Conservation (phyloP, 1,140 invertebrate species). For the Dinothrombium tinctorium region DNA sequence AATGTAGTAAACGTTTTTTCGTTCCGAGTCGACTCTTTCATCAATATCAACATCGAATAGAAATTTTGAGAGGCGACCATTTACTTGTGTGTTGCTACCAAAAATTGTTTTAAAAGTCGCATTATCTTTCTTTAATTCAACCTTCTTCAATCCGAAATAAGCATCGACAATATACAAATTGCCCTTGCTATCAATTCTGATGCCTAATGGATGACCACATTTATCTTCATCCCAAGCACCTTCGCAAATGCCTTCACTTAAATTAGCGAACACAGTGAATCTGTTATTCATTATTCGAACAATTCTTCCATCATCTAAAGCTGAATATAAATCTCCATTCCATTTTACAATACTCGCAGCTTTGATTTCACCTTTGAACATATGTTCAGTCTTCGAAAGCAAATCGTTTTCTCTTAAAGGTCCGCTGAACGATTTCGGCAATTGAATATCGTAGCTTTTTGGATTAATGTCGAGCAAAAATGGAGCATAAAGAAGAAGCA, state of each 20-base stretch:
- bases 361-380: no score
- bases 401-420: no score
- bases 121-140: background rate
- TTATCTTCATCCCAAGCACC: constrained; percentile 19
- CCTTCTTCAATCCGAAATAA: constrained; percentile 34
- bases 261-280: background rate
- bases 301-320: background rate
- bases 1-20: constrained; percentile 9
- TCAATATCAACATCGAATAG: constrained; percentile 7
- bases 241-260: background rate
- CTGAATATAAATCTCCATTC: background rate
- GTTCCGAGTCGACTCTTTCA: constrained; percentile 3
- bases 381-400: no score
- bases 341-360: no score
- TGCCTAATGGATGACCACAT: constrained; percentile 56
- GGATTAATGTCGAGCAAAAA: no score
- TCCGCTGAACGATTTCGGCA: no score
- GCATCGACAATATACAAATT: constrained; percentile 45
- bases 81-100: background rate
- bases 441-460: no score
- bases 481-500: no score
- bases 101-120: background rate
- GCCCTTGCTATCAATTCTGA: constrained; percentile 43
- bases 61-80: background rate
- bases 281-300: background rate